A percentile compares a stretch with the other conserved stretches of the same genome.
Evolutionary conservation across 92 coral and sea anemone genomes (phyloP).

Genomic region (Montipora capitata): DNA sequence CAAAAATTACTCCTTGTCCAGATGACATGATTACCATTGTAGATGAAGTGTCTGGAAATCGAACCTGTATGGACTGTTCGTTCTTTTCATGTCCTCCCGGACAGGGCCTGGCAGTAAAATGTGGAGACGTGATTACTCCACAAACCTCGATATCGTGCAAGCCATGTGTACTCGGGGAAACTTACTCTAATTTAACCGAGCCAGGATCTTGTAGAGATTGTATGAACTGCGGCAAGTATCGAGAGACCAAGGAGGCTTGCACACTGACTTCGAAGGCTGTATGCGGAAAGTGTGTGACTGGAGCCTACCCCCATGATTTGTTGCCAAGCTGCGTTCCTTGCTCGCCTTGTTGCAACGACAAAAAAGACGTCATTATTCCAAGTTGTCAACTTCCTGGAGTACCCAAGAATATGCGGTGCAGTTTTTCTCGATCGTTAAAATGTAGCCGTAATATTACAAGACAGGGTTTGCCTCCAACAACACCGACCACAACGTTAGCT

Average conservation of each 20-base stretch:
- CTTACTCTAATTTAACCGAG: slow-evolving; percentile 21
- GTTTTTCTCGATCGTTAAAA: slow-evolving; percentile 7
- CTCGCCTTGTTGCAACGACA: slow-evolving; percentile 63
- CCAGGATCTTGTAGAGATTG: slow-evolving; percentile 44
- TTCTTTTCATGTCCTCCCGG: neutral
- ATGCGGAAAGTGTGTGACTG: slow-evolving; percentile 61
- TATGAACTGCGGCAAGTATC: slow-evolving; percentile 20
- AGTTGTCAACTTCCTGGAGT: slow-evolving; percentile 34
- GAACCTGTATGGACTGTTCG: slow-evolving; percentile 13
- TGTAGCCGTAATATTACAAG: neutral
- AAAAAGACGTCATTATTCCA: slow-evolving; percentile 2
- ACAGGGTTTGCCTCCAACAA: neutral
- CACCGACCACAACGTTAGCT: neutral
- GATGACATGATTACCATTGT: slow-evolving; percentile 7
- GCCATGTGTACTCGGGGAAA: slow-evolving; percentile 35
- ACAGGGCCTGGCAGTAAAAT: slow-evolving; percentile 25
- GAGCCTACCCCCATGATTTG: neutral
- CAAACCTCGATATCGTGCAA: neutral
- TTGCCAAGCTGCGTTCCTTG: slow-evolving; percentile 28
- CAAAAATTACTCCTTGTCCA: neutral
- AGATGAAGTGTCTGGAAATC: neutral
- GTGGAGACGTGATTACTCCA: slow-evolving; percentile 24
- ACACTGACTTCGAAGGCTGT: slow-evolving; percentile 15
- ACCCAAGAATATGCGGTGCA: slow-evolving; percentile 17
- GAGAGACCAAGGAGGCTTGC: slow-evolving; percentile 34